Evolutionary conservation across 2,113 vertebrate species (phyloP).

Genomic region (Gymnocephalus cernua): DNA sequence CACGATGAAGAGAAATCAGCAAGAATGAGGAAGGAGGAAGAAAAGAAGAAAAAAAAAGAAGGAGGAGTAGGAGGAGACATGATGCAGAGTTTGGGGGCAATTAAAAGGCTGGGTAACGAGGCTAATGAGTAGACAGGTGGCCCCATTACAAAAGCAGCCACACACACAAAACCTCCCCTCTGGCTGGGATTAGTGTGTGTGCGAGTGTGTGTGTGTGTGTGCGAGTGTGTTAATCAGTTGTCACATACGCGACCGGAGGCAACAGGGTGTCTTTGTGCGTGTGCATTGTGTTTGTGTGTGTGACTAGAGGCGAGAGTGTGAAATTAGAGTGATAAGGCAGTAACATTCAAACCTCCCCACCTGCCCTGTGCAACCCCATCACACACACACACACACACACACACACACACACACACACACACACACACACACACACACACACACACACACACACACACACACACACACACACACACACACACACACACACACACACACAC

Average conservation of each 20-base stretch:
- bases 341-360: slow-evolving; percentile 70
- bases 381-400: slow-evolving; percentile 8
- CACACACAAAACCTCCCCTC: slow-evolving; percentile 69
- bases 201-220: slow-evolving; percentile 12
- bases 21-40: slow-evolving; percentile 16
- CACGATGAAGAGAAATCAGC: slow-evolving; percentile 19
- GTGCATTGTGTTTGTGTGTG: slow-evolving; percentile 48
- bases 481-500: slow-evolving; percentile 11
- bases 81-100: slow-evolving; percentile 75
- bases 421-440: slow-evolving; percentile 2
- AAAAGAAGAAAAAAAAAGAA: not conserved
- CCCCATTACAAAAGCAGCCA: slow-evolving; percentile 73
- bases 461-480: not conserved
- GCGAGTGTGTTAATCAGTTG: slow-evolving; percentile 69
- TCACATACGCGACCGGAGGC: slow-evolving; percentile 67
- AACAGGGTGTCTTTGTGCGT: slow-evolving; percentile 67
- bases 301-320: slow-evolving; percentile 71
- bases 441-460: slow-evolving; percentile 4
- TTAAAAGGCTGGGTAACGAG: slow-evolving; percentile 84
- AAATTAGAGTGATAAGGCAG: slow-evolving; percentile 79
- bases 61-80: slow-evolving; percentile 24
- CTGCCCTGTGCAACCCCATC: slow-evolving; percentile 31
- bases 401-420: slow-evolving; percentile 12
- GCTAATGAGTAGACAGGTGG: slow-evolving; percentile 86
- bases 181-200: slow-evolving; percentile 74